Evolutionary conservation across 2,797 vertebrate species (phyloP), one percentile per base, ranked within the genome.

Genomic region (Ceryle rudis): DNA sequence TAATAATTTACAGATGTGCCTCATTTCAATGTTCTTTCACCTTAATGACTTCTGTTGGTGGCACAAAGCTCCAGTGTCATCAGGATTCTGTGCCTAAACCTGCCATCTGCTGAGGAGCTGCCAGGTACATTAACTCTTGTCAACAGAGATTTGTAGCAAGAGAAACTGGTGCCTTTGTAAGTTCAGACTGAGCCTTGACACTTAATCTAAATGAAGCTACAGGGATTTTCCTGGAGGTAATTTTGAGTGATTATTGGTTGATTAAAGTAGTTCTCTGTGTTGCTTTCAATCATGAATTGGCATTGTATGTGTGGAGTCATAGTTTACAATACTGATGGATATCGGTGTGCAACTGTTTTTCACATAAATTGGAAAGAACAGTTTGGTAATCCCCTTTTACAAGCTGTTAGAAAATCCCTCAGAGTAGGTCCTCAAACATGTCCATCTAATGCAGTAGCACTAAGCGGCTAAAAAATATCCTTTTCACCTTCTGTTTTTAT

Each of bases 241-340:
- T 91, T 97, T 89, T 92, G 81, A 91, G 58, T 87, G 83, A 95
- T 97, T 95, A 97, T 96, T 91, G 93, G 88, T 96, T 97, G 97
- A 97, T 97, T 96, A 96, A 91, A 97, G 86, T 95, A 81, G 81
- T 93, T 97, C 86, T 90, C 89, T 51, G 19, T 78, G 80, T 95
- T 87, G 94, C 11, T 69, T 97, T 97, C 96, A 96, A 82, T 97
- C 87, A 91, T 2, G 51, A 62, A 79, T 91, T 90, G 54, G 66
- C 69, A 78, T 85, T 89, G 52, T 85, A 6, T 78, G 72, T 96
- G 74, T 65, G 22, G 93, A 91, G 35, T 83, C 14, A 17, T 52
- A 85, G 51, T 85, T 89, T 90, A 81, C 96, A 80, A 58, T 89
- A 77, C 49, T 97, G 93, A 75, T 88, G 93, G 81, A 82, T 94